Evolutionary conservation across 1,140 invertebrate species (phyloP), one percentile per base, ranked within the genome.

Genomic region (Lutraria rhynchaena): DNA sequence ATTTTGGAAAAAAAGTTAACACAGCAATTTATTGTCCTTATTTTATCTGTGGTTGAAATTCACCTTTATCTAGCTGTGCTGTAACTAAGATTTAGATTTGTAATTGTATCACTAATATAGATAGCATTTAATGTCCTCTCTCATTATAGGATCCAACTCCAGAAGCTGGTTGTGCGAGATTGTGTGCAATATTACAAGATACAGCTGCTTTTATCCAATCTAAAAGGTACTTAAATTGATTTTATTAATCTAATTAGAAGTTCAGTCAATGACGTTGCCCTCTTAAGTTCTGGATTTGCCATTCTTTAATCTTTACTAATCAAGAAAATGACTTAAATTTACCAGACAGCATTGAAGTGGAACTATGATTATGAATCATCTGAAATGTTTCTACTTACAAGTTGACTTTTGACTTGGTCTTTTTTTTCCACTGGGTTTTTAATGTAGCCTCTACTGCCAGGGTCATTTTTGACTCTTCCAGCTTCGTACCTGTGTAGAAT

Each of bases 121-220:
- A 15, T 44, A 13, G n/a, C n/a, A 19, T 69, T 4, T 41, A 5
- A 37, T 17, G 27, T 22, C 19, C n/a, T n/a, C 37, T 44, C 31
- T 31, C 63, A n/a, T 17, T 58, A 11, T 60, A 84, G 83, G 65
- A 75, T 22, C 65, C 44, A 19, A 61, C 60, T 31, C 49, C 55
- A 49, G 81, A 85, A 53, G 74, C 69, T 51, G 75, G 69, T 13
- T 35, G 63, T 61, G 84, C 81, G 17, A 83, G 55, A 71, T 29
- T 85, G 1, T 85, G 81, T 75, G 75, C 81, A 5, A 49, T 83
- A 31, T 60, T 85, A 19, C 29, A 53, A n/a, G 84, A 85, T 65
- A 57, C 81, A 29, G 37, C 61, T 0, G 29, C 46, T 22, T 85
- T 83, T 27, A 85, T 85, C 17, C 61, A 71, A 24, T 46, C 44